These are phyloP conservation scores for Callimico goeldii DNA, from an alignment of 2,797 vertebrate species.

Conservation along the genomic window DNA sequence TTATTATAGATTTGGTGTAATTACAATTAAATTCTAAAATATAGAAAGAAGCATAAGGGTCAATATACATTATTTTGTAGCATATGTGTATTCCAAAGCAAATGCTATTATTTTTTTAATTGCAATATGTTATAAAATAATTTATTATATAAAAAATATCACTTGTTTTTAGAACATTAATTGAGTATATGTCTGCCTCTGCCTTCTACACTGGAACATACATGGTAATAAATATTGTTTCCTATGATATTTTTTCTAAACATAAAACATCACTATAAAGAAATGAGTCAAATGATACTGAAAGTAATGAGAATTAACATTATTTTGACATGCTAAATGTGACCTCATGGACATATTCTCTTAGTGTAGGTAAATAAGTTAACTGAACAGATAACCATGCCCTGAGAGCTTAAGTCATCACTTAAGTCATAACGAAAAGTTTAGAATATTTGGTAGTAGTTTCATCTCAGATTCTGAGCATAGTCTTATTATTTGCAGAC, in stretches of 20 bases:
- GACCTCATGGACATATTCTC: not conserved
- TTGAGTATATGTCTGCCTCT: not conserved
- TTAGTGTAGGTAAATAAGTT: not conserved
- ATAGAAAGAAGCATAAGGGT: not conserved
- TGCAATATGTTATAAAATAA: not conserved
- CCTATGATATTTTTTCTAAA: not conserved
- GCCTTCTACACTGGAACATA: not conserved
- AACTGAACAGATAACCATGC: not conserved
- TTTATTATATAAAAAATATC: not conserved
- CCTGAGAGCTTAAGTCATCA: not conserved
- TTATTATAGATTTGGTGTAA: not conserved
- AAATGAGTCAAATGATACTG: not conserved
- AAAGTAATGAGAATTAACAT: not conserved
- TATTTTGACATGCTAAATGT: not conserved
- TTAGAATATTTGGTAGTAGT: not conserved
- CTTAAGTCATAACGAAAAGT: not conserved
- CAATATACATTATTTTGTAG: not conserved
- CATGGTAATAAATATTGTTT: not conserved
- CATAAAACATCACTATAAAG: not conserved
- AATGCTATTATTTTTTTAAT: not conserved
- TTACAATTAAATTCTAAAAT: slow-evolving; percentile 10
- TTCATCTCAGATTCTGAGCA: not conserved
- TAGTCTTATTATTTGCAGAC: not conserved
- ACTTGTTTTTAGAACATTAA: not conserved
- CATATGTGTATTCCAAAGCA: not conserved